Evolutionary conservation across 1,140 invertebrate species (phyloP).

Genomic region (Himalopsyche phryganea): DNA sequence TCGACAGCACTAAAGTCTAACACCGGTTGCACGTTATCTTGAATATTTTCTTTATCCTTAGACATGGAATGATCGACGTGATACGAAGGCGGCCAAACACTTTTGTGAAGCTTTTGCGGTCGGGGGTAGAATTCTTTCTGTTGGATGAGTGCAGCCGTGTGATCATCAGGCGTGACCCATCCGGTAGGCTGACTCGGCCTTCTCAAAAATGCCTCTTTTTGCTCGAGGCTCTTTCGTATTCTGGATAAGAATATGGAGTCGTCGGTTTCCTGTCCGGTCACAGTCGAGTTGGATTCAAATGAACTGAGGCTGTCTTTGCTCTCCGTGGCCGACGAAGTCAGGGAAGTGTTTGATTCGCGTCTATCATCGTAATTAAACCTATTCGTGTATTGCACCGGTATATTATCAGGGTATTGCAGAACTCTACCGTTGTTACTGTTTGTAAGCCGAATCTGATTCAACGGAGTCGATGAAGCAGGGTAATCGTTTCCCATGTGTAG

Average conservation of each 20-base stretch:
- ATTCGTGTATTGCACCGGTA: constrained; percentile 23
- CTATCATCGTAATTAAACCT: constrained; percentile 39
- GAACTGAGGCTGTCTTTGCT: constrained; percentile 64
- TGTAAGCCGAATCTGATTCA: constrained; percentile 10
- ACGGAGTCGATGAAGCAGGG: constrained; percentile 9
- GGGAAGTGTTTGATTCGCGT: constrained; percentile 57
- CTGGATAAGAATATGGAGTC: constrained; percentile 66
- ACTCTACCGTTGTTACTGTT: constrained; percentile 13
- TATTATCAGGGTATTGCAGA: constrained; percentile 24
- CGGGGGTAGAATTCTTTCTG: constrained; percentile 72
- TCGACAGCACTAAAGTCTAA: constrained; percentile 7
- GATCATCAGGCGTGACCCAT: constrained; percentile 50
- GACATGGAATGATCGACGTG: constrained; percentile 36
- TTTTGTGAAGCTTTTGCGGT: constrained; percentile 69
- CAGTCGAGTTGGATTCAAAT: constrained; percentile 63
- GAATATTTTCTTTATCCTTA: constrained; percentile 29
- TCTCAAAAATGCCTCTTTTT: constrained; percentile 82
- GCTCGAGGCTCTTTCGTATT: constrained; percentile 76
- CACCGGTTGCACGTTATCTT: constrained; percentile 15
- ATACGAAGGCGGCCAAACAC: constrained; percentile 66
- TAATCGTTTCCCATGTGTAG: constrained; percentile 17
- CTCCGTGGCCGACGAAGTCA: constrained; percentile 56
- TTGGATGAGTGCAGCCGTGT: constrained; percentile 47
- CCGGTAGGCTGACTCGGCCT: constrained; percentile 66
- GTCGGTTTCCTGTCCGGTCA: constrained; percentile 62